These are phyloP conservation scores for Dromius quadrimaculatus DNA, from an alignment of 2,888 invertebrate genomes.

Conservation along the genomic window DNA sequence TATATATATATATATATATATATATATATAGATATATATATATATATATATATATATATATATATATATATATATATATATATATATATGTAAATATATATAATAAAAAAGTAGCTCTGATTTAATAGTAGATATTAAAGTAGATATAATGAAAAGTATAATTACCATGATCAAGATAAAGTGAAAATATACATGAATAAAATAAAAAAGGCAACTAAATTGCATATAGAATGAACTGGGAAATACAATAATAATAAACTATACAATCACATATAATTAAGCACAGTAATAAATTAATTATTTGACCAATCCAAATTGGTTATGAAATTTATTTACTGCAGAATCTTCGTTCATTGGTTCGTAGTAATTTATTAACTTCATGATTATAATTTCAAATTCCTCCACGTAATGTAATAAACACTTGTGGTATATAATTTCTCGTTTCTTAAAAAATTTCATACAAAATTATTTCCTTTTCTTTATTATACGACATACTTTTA, in stretches of 20 bases:
- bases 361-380: slow-evolving; percentile 28
- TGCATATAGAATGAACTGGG: background rate
- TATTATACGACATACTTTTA: slow-evolving; percentile 21
- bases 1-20: no score
- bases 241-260: slow-evolving; percentile 28
- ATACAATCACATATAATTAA: slow-evolving; percentile 27
- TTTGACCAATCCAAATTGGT: slow-evolving; percentile 27
- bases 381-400: slow-evolving; percentile 21
- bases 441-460: slow-evolving; percentile 3
- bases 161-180: no score
- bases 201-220: slow-evolving; percentile 5
- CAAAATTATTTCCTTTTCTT: slow-evolving; percentile 33
- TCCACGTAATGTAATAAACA: slow-evolving; percentile 33
- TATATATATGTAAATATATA: no score
- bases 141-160: no score
- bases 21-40: no score
- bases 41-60: no score
- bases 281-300: slow-evolving; percentile 32
- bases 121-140: no score
- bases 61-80: no score
- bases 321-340: slow-evolving; percentile 34
- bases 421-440: slow-evolving; percentile 28
- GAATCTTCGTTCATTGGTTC: slow-evolving; percentile 16
- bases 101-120: no score
- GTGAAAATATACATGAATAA: no score